Conservation (phyloP, 2,888 invertebrate genomes). For the Ormyrus labotus region DNA sequence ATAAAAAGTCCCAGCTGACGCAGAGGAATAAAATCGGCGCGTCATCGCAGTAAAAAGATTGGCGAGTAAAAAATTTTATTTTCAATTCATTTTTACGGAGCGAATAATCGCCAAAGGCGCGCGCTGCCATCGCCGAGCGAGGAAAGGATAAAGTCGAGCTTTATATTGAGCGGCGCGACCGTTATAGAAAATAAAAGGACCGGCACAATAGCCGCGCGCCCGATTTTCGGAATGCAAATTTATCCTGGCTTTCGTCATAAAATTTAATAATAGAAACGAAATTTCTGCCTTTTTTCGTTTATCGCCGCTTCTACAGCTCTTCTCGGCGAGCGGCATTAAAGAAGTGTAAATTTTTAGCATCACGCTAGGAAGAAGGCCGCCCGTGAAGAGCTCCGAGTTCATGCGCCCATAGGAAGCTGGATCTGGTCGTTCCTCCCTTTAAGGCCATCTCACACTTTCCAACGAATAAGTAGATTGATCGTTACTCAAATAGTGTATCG, state of each 20-base stretch:
- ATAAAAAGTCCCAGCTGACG: too few relatives aligned
- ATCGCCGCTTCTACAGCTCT: neutral
- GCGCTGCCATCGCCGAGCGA: slow-evolving; percentile 9
- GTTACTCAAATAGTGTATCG: too few relatives aligned
- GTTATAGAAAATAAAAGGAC: slow-evolving; percentile 12
- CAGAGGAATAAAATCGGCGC: neutral
- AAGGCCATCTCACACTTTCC: slow-evolving; percentile 10
- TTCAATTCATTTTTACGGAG: slow-evolving; percentile 3
- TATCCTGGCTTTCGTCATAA: neutral
- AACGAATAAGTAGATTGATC: neutral
- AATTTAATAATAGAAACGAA: slow-evolving; percentile 36
- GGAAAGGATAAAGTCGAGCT: neutral
- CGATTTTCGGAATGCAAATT: neutral
- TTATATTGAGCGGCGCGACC: neutral
- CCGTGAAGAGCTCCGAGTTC: slow-evolving; percentile 16
- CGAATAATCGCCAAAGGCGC: slow-evolving; percentile 1
- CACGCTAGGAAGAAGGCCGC: slow-evolving; percentile 40
- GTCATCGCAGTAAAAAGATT: slow-evolving; percentile 12
- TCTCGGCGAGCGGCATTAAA: slow-evolving; percentile 35
- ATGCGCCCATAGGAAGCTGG: neutral
- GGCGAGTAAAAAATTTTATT: slow-evolving; percentile 6
- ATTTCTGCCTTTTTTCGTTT: slow-evolving; percentile 16
- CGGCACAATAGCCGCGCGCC: too few relatives aligned
- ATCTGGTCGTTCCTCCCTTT: neutral
- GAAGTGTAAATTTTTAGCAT: slow-evolving; percentile 48